Evolutionary conservation across 2,888 invertebrate species (phyloP).

Genomic region (Protophormia terraenovae): DNA sequence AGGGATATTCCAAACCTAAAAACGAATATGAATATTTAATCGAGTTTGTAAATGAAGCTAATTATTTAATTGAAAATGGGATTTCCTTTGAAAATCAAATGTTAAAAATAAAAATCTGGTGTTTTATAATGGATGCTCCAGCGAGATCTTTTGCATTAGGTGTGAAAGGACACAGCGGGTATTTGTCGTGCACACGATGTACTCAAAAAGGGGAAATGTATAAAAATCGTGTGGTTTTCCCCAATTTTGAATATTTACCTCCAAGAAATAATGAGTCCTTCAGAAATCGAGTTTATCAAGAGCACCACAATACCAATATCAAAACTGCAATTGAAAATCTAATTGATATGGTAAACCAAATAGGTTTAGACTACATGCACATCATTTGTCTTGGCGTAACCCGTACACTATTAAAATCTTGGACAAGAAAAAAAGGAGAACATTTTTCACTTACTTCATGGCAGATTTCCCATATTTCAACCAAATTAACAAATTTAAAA

Average conservation of each 20-base stretch:
- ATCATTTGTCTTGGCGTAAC: neutral
- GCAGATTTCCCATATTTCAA: neutral
- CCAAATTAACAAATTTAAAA: neutral
- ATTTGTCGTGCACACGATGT: neutral
- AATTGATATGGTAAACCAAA: slow-evolving; percentile 26
- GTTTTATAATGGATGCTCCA: neutral
- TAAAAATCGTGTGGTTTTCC: neutral
- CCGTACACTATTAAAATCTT: too few species aligned
- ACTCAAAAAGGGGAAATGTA: neutral
- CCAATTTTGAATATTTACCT: neutral
- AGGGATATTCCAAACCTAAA: slow-evolving; percentile 28
- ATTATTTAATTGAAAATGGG: neutral
- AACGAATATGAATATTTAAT: slow-evolving; percentile 1
- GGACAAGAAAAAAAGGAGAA: neutral
- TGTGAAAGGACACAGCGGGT: neutral
- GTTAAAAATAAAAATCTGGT: neutral
- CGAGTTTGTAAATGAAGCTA: neutral
- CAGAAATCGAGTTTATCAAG: slow-evolving; percentile 1
- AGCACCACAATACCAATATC: slow-evolving; percentile 2
- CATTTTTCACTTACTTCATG: neutral
- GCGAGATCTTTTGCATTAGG: neutral
- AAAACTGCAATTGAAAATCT: neutral
- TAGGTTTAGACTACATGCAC: slow-evolving; percentile 27
- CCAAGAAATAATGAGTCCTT: slow-evolving; percentile 16
- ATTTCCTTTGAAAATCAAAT: neutral